Conservation (phyloP, 1,140 invertebrate species). For the Brachionus plicatilis region DNA sequence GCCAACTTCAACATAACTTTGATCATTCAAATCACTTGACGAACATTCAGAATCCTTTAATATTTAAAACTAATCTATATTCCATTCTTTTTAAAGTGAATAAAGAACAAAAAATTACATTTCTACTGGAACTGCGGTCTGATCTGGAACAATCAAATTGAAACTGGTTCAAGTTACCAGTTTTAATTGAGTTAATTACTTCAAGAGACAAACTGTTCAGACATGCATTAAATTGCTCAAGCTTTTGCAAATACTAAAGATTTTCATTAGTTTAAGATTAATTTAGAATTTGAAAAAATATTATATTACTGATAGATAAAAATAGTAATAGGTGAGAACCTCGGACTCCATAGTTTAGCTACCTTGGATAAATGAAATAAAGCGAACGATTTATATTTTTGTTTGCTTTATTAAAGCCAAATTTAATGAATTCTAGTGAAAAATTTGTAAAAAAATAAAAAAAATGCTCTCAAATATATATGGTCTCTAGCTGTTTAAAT, state of each 20-base stretch:
- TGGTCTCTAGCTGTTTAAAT: neutral
- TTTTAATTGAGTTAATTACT: neutral
- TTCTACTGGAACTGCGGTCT: neutral
- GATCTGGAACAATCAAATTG: neutral
- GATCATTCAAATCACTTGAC: neutral
- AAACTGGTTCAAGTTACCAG: neutral
- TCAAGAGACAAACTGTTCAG: neutral
- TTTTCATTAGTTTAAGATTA: too few species aligned
- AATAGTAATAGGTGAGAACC: neutral
- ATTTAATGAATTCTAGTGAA: neutral
- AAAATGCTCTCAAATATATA: neutral
- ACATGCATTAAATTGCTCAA: constrained; percentile 4
- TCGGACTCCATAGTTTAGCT: neutral
- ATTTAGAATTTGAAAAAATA: neutral
- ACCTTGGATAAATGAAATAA: neutral
- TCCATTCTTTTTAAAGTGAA: neutral
- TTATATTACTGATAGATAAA: neutral
- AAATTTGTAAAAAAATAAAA: neutral
- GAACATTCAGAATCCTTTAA: neutral
- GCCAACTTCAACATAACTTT: neutral
- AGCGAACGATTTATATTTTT: neutral
- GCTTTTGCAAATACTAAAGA: constrained; percentile 24
- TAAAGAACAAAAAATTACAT: neutral
- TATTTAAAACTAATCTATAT: neutral
- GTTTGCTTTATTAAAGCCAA: constrained; percentile 7